Evolutionary conservation across 2,797 vertebrate species (phyloP), one percentile per base, ranked within the genome.

Genomic region (Paramormyrops hopkinsi): DNA sequence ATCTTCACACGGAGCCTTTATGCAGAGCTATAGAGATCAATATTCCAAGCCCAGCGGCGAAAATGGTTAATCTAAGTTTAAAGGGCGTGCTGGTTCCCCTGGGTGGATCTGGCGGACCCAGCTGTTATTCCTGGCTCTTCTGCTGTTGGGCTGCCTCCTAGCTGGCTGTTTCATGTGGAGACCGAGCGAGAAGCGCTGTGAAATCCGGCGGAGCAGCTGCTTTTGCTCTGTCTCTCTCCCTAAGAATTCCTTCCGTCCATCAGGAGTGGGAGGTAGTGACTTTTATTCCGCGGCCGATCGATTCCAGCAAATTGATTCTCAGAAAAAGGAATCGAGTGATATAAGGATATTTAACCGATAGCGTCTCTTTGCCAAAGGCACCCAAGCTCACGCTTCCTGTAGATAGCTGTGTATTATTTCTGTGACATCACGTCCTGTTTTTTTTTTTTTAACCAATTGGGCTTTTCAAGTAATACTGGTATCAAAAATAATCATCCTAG

Each of bases 1-100:
- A 59, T 87, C 86, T 37, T 87, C 86, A 56, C 86, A 54, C 86
- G 53, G 37, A 37, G 86, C 11, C 86, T 87, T 87, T 87, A 59
- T 87, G 53, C 25, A n/a, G 86, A 56, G 19, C 51, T 87, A 53
- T 51, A 22, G 86, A 87, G 53, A 87, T 87, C 86, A 37, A 87
- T 87, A 41, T 59, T 59, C 86, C 19, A 9, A 33, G 25, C 53
- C 50, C 86, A 33, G 25, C 12, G 53, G 86, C 86, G 14, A 56
- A 56, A 87, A 59, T 53, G 86, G 86, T 87, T 37, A 87, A 87
- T 56, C 86, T 56, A 41, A 59, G 86, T 51, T 87, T 56, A 59
- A 56, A 87, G 53, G 53, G 17, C 4, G 22, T 6, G 11, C 86
- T 41, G 4, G 6, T 56, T 87, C 86, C 86, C 86, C 50, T 56